A percentile compares a stretch with the other conserved stretches of the same genome.
phyloP scores from a whole-genome alignment of 2,797 vertebrate genomes.

The Micropoecilia bifurca region DNA sequence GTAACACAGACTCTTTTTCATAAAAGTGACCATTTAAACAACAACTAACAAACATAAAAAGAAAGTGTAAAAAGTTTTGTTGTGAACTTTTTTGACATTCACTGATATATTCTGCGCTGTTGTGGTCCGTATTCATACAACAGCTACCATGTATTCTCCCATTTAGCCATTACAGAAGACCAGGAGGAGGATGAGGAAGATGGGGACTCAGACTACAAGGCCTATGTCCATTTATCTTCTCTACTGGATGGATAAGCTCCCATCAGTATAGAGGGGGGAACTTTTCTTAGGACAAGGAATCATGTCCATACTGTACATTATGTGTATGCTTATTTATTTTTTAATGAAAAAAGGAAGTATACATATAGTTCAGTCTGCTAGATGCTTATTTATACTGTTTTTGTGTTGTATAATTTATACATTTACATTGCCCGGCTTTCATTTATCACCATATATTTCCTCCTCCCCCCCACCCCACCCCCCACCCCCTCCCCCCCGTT shows the following conservation, averaged over 20 bases:
- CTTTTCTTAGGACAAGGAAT: conserved; percentile 90
- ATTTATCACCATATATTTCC: conserved; percentile 89
- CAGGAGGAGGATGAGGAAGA: conserved; percentile 96
- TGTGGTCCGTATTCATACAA: conserved; percentile 98
- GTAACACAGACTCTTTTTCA: conserved; percentile 46
- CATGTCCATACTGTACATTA: conserved; percentile 99
- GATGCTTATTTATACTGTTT: conserved; percentile 99
- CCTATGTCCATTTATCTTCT: conserved; percentile 95
- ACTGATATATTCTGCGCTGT: conserved; percentile 93
- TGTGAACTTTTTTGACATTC: conserved; percentile 87
- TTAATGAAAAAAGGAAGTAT: conserved; percentile 94
- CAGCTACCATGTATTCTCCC: conserved; percentile 99
- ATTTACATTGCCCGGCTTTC: conserved; percentile 97
- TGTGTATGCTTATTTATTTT: conserved; percentile 99
- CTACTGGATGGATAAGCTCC: conserved; percentile 96
- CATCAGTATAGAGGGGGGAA: conserved; percentile 81
- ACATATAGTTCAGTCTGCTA: conserved; percentile 98
- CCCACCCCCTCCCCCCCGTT: conserved; percentile 24
- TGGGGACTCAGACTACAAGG: conserved; percentile 97
- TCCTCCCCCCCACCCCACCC: conserved; percentile 24
- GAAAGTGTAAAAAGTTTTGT: conserved; percentile 83
- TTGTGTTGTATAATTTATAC: conserved; percentile 99
- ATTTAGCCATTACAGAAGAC: conserved; percentile 99
- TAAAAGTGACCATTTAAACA: conserved; percentile 49
- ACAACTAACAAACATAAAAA: conserved; percentile 41